Base-by-base conservation (phyloP, 2,113 vertebrate species). In the Myrmecophaga tridactyla region DNA sequence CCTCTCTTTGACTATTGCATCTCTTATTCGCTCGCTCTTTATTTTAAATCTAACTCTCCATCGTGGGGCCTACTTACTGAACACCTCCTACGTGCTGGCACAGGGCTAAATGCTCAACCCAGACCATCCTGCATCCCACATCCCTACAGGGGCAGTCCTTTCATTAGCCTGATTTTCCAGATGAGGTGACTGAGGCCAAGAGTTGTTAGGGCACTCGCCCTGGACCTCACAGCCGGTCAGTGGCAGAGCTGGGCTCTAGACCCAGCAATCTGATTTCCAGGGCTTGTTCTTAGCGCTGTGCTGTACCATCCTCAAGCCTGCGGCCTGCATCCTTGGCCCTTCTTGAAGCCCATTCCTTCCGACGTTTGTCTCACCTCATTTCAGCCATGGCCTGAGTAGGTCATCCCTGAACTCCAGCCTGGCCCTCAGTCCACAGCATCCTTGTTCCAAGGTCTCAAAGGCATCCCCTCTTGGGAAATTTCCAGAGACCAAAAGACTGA, bases 61-160 rank as follows among this genome's bases (percentile, higher is more conserved):
- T 53, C 25, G 3, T 2, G 29, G 75, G 46, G 29, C 93, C 58
- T 3, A 73, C n/a, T 48, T 48, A 80, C 20, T 18, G 63, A 77
- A 39, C 9, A 14, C 46, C 56, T 36, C 39, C 48, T 36, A 2
- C 3, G 23, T 12, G 56, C 48, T 2, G 8, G n/a, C 4, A 1
- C 48, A 34, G 1, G 9, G 9, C 56, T 41, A 14, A 72, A 23
- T 39, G 23, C 67, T 56, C 51, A 2, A 14, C 6, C 2, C 21
- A 11, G 13, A 20, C 41, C 27, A 1, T 67, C 43, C 36, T 81
- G 43, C 48, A n/a, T n/a, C n/a, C n/a, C n/a, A 6, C 53, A 14
- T 6, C n/a, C 62, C 73, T 63, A 0, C 51, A 20, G 25, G 53
- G 20, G 36, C 21, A 1, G 43, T 51, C 1, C 34, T 9, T 36